Base-by-base conservation (phyloP, 2,113 vertebrate species). In the Gavia stellata region DNA sequence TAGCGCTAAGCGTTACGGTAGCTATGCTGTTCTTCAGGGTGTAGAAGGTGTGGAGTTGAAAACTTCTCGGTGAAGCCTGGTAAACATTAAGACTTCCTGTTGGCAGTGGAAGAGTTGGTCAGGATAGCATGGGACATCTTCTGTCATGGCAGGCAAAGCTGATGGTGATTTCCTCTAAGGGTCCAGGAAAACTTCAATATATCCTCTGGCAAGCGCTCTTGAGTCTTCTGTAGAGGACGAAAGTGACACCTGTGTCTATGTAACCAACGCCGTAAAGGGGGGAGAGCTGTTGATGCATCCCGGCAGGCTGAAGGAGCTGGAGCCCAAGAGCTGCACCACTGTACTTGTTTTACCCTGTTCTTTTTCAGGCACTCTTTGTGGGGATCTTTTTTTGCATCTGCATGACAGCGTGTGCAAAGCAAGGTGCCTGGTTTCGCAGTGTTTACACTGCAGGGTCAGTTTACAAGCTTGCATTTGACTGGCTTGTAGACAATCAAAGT, bases 1-100 rank as follows among this genome's bases (percentile, higher is more conserved):
- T 34, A n/a, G 58, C 4, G 0, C 25, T 21, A 13, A 15, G 36
- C 0, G 0, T 25, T n/a, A 0, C 3, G 26, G 62, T 21, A 38
- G 47, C 68, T 53, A 1, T 10, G 79, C 20, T 21, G 31, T 17
- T 8, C 17, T 6, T 11, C 11, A 21, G 2, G 61, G 23, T n/a
- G 28, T 38, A 7, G n/a, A 52, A 17, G 20, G 26, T 19, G 33
- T 24, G 36, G 58, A 20, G 5, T 6, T 63, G 38, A 7, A 36
- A 26, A 21, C 34, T 25, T 31, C 42, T 14, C 25, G 1, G 5
- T 26, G 65, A 24, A 20, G 40, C 38, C 70, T 81, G 79, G 16
- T 26, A 10, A 65, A 6, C 40, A 2, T 34, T 7, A 29, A 63
- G 55, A 36, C 40, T 33, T 47, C 45, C 19, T 17, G 7, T 5